Evolutionary conservation across 2,797 vertebrate genomes (phyloP), one percentile per base, ranked within the genome.

Genomic region (Eulemur rubriventer): DNA sequence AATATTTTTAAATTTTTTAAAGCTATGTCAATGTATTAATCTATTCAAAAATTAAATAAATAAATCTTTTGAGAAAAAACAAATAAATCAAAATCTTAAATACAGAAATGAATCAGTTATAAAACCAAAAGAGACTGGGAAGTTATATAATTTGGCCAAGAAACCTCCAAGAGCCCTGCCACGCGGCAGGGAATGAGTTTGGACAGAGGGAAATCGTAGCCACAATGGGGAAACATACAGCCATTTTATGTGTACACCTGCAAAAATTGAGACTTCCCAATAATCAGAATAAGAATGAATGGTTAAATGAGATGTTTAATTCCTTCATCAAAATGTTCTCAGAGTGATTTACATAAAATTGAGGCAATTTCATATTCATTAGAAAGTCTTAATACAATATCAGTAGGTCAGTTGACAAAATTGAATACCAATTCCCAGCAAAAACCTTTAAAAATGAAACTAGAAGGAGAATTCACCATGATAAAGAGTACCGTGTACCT

Each of bases 151-250:
- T 63, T 41, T 43, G 24, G 14, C 38, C n/a, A 26, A 75, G 65
- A 63, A 55, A 18, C 41, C 65, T n/a, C 24, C 5, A 10, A 22
- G 87, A 63, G 3, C 6, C 55, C 57, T 38, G 3, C 16, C 35
- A 0, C 2, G 4, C 0, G 5, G 13, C 33, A 22, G 28, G 16
- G 41, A 10, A 43, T 2, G 26, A 16, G 8, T n/a, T 5, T 7
- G 55, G n/a, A 16, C 10, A 38, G 46, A 79, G 48, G 38, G 20
- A 50, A 86, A 30, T 22, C 1, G 38, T 2, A 7, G 30, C 48
- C 3, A 2, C 2, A 1, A 52, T 22, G 20, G 28, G 46, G 46
- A 6, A 18, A 35, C 43, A 67, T 18, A 13, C 70, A 82, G 30
- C 89, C 72, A 18, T 50, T 46, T 93, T 59, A 41, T 87, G 41